Base-by-base conservation (phyloP, 2,888 invertebrate species). In the Heliothis peltigera region DNA sequence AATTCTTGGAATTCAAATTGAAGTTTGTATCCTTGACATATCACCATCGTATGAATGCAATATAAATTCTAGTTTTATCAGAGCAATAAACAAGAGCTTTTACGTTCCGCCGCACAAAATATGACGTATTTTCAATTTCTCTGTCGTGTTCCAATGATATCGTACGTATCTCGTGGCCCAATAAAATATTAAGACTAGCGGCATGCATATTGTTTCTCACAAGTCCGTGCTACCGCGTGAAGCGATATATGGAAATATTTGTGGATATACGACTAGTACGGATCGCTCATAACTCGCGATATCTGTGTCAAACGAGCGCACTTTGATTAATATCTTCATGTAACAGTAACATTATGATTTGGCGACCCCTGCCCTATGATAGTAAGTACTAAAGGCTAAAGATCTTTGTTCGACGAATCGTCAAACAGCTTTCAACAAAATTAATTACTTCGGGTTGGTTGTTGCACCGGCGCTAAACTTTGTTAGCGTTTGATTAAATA, bases 141-240 rank as follows among this genome's bases (percentile, higher is more conserved):
- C 79, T 76, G 84, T 79, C 78, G 77, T 82, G 81, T 84, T 82
- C 82, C 85, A 81, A 81, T 82, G 79, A 81, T 83, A 84, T 80
- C 81, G 75, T 78, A 83, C 77, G 81, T 80, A 83, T 81, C 77
- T 82, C 82, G 68, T 68, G 73, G 73, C 61, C 79, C 83, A 82
- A 86, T 89, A 85, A 87, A 87, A 82, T 87, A 84, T 87, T 84
- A 82, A 85, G 85, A 81, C 77, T 81, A 80, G 79, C 71, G 81
- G 82, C 80, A 82, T 85, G 84, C 84, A 86, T 82, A 84, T 84
- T 83, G 77, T 79, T 77, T 73, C 71, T 71, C 72, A 63, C 71
- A 65, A 74, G 74, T 75, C 70, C 72, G 67, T 73, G 77, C 65
- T 48, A 49, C 69, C 71, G 70, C 74, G 58, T 62, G 75, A 77